Conservation (phyloP, 2,797 vertebrate genomes). For the Lacerta viridis region DNA sequence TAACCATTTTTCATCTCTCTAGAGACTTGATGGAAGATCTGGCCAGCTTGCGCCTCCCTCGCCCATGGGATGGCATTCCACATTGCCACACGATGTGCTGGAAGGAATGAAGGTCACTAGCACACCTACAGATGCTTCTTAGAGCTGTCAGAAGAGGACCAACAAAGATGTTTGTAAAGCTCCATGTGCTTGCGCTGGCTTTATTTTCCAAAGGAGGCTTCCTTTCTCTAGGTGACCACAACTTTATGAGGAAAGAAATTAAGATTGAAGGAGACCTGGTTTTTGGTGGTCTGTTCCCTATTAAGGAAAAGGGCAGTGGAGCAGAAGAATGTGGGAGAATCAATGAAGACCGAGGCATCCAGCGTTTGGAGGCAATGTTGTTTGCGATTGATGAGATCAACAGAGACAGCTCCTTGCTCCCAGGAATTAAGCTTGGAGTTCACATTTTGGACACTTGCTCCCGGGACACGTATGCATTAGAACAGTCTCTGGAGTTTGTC, state of each 20-base stretch:
- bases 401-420: constrained; percentile 87
- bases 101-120: constrained; percentile 77
- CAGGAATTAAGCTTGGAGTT: constrained; percentile 93
- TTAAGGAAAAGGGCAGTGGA: constrained; percentile 95
- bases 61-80: constrained; percentile 77
- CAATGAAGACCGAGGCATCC: constrained; percentile 96
- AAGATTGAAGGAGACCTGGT: constrained; percentile 98
- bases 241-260: constrained; percentile 91
- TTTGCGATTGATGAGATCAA: constrained; percentile 99
- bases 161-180: constrained; percentile 86
- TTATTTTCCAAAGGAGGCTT: constrained; percentile 88
- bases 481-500: constrained; percentile 97
- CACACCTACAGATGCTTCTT: constrained; percentile 72
- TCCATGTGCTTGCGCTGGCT: constrained; percentile 86
- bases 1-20: constrained; percentile 72
- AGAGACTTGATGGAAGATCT: constrained; percentile 76
- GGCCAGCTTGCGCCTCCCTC: constrained; percentile 80
- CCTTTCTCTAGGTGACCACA: constrained; percentile 87
- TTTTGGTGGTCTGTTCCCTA: constrained; percentile 95
- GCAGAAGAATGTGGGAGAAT: constrained; percentile 96
- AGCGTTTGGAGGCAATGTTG: constrained; percentile 97
- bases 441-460: constrained; percentile 98
- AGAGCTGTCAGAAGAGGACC: constrained; percentile 75
- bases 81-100: constrained; percentile 81
- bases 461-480: constrained; percentile 94